Base-by-base conservation (phyloP, 2,888 invertebrate genomes). In the Cosmorhoe ocellata region DNA sequence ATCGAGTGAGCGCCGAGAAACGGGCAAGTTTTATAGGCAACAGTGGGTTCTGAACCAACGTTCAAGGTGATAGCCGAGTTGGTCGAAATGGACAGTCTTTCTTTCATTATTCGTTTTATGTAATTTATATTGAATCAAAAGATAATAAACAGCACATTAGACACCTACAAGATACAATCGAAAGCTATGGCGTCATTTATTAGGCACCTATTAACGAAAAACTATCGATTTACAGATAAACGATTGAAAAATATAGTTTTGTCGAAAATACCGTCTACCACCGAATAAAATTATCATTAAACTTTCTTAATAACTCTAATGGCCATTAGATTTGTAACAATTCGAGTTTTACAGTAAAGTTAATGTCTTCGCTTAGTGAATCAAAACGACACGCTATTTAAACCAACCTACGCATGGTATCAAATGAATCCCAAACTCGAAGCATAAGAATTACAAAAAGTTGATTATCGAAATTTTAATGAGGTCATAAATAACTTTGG, bases 391-490 rank as follows among this genome's bases (percentile, higher is more conserved):
- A 73, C 71, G 74, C 76, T 79, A 84, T 84, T 82, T 80, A 78
- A 78, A 69, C 63, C 78, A 58, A 69, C 85, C 83, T 79, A 85
- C 83, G 79, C 76, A 59, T 52, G 56, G 64, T 64, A 60, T 66
- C 39, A 68, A 66, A 69, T 61, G 61, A 33, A 57, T 59, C 54
- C 58, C 52, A 37, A 52, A 39, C 54, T 54, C 53, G 49, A 52
- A 39, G 49, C 45, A 58, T 63, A 51, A 36, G 26, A 22, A 32
- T 51, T 26, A 27, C 18, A 69, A 73, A 71, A 71, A 66, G 72
- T 74, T 83, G 81, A 83, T 85, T 79, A 85, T 84, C 74, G 72
- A 84, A 75, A 74, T 79, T 84, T 84, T 88, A 89, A 87, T 88
- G 86, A 87, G 81, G 60, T 73, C 73, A 83, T 87, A 87, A 86